Evolutionary conservation across 2,797 vertebrate species (phyloP).

Genomic region (Potorous gilbertii): DNA sequence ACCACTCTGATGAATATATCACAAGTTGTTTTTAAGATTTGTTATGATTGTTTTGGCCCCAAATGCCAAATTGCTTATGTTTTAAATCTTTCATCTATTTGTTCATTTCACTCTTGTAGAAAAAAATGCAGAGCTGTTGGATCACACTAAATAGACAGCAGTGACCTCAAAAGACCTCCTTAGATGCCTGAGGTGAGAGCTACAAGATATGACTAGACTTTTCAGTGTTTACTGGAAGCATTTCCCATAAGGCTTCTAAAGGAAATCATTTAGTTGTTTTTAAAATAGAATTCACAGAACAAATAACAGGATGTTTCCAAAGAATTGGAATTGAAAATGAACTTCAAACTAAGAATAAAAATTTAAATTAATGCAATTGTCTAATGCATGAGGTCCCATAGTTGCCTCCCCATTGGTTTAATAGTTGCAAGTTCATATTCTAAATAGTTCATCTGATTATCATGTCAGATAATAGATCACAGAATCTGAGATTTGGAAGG

Average conservation of each 20-base stretch:
- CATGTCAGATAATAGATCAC: not conserved
- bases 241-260: constrained; percentile 41
- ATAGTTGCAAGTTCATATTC: not conserved
- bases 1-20: not conserved
- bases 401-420: constrained; percentile 6
- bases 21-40: constrained; percentile 21
- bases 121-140: constrained; percentile 49
- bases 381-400: constrained; percentile 14
- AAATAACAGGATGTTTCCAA: constrained; percentile 10
- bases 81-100: constrained; percentile 60
- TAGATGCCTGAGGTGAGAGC: constrained; percentile 39
- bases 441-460: not conserved
- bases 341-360: constrained; percentile 49
- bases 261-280: constrained; percentile 31
- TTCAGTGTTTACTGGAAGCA: constrained; percentile 53
- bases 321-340: constrained; percentile 46
- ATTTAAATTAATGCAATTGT: constrained; percentile 14
- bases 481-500: not conserved
- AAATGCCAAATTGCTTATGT: constrained; percentile 42
- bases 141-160: constrained; percentile 43
- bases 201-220: constrained; percentile 51
- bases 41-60: constrained; percentile 31
- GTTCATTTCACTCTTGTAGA: constrained; percentile 38
- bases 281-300: constrained; percentile 52
- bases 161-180: constrained; percentile 36